phyloP scores from a whole-genome alignment of 2,113 vertebrate genomes.

The Crotalus viridis region DNA sequence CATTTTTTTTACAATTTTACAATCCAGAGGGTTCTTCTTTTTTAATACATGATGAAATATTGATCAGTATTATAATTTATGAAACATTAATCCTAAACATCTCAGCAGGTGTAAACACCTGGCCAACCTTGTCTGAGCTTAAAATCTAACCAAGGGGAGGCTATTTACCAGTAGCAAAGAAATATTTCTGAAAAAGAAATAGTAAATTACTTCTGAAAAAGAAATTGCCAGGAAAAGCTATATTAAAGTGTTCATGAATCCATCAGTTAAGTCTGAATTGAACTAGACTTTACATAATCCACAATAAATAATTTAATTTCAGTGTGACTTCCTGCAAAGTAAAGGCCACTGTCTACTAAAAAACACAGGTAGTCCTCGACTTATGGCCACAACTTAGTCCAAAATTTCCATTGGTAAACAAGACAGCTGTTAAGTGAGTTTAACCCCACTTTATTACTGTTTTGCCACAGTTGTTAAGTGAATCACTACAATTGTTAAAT shows the following conservation, averaged over 20 bases:
- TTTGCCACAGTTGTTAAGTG: too few relatives aligned
- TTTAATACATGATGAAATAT: not conserved
- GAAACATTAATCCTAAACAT: not conserved
- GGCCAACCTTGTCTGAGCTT: not conserved
- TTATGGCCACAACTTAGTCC: too few relatives aligned
- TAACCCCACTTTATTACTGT: too few relatives aligned
- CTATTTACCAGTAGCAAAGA: not conserved
- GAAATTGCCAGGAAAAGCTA: not conserved
- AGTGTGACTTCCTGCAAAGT: not conserved
- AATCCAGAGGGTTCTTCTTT: not conserved
- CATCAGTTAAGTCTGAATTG: not conserved
- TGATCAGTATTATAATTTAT: not conserved
- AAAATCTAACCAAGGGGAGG: not conserved
- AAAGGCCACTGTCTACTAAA: not conserved
- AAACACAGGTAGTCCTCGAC: too few relatives aligned
- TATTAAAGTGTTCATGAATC: not conserved
- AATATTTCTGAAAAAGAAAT: too few relatives aligned
- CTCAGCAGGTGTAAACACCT: not conserved
- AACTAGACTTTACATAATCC: not conserved
- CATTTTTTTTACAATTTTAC: not conserved
- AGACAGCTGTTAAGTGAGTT: too few relatives aligned
- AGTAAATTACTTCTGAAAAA: not conserved
- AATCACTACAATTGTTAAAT: too few relatives aligned
- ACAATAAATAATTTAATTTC: not conserved
- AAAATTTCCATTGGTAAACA: too few relatives aligned